These are phyloP conservation scores for Drepanosiphum platanoidis DNA, from an alignment of 2,888 invertebrate species.

Conservation along the genomic window DNA sequence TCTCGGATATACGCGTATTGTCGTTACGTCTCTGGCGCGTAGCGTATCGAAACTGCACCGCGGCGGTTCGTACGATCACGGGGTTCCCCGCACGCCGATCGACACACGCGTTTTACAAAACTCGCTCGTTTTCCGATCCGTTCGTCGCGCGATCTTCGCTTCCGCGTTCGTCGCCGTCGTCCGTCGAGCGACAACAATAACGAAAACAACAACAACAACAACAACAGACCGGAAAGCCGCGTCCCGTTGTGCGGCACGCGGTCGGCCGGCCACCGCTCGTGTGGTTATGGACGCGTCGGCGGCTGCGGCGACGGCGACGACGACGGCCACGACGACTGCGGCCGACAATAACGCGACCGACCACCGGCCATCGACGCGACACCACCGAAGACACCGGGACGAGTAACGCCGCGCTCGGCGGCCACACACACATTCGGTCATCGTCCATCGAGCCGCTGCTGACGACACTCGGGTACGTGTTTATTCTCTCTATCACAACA, in stretches of 20 bases:
- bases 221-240: background rate
- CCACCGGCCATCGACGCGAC: background rate
- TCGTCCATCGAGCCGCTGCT: too few relatives aligned
- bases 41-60: background rate
- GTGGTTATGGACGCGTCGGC: background rate
- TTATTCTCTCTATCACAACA: too few relatives aligned
- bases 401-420: background rate
- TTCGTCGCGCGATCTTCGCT: too few relatives aligned
- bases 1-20: too few relatives aligned
- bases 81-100: background rate
- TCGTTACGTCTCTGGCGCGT: background rate
- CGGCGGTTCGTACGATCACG: background rate
- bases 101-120: background rate
- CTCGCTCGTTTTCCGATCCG: too few relatives aligned
- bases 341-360: background rate
- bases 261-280: background rate
- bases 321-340: background rate
- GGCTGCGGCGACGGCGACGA: background rate
- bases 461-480: too few relatives aligned
- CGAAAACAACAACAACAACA: too few relatives aligned
- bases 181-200: too few relatives aligned
- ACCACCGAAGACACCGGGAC: background rate
- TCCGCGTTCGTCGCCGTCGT: too few relatives aligned
- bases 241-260: background rate
- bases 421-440: too few relatives aligned